Evolutionary conservation across 2,888 invertebrate genomes (phyloP).

Genomic region (Willowsia nigromaculata): DNA sequence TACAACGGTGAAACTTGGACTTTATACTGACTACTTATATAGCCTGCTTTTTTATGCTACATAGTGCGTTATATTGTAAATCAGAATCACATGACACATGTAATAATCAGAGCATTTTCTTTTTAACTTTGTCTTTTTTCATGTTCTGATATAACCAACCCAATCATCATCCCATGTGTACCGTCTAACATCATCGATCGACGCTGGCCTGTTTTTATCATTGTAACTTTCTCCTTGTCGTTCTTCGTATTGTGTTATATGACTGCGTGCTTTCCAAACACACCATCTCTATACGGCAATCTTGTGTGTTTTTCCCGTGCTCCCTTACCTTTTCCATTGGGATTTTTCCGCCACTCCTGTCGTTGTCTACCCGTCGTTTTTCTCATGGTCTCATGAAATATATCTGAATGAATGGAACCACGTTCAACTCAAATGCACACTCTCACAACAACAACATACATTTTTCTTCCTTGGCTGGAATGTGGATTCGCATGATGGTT

Average conservation of each 20-base stretch:
- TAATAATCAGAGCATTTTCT: constrained; percentile 38
- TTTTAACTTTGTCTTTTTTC: constrained; percentile 43
- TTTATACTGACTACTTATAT: not conserved
- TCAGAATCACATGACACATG: constrained; percentile 38
- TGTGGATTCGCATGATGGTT: not conserved
- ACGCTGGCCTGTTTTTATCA: constrained; percentile 5
- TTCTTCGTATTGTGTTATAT: not conserved
- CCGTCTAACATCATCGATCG: constrained; percentile 50
- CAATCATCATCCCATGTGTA: constrained; percentile 48
- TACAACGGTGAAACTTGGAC: too few species aligned
- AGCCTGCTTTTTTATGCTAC: not conserved
- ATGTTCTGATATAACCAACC: constrained; percentile 16
- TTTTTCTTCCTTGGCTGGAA: not conserved
- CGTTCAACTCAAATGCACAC: constrained; percentile 36
- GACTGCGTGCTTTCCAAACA: not conserved
- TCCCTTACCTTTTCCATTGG: constrained; percentile 16
- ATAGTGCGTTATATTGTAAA: too few species aligned
- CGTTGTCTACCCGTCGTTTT: constrained; percentile 9
- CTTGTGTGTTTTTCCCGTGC: not conserved
- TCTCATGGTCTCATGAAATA: constrained; percentile 28
- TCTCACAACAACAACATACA: not conserved
- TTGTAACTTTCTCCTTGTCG: constrained; percentile 19
- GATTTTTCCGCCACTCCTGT: not conserved
- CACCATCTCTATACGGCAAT: not conserved
- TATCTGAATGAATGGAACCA: constrained; percentile 25